Base-by-base conservation (phyloP, 2,797 vertebrate species). In the Glyptemys insculpta region DNA sequence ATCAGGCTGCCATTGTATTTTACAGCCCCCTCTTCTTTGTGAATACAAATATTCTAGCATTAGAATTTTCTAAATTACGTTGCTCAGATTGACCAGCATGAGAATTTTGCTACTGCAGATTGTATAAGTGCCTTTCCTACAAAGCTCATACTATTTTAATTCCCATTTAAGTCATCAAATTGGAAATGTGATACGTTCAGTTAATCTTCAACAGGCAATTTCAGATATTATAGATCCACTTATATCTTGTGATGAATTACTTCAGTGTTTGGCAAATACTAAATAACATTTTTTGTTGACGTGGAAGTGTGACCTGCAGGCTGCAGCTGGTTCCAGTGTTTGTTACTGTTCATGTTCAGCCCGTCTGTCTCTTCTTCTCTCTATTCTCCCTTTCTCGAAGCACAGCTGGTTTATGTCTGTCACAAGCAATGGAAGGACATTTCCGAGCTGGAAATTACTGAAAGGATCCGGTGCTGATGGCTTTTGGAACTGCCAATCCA, bases 201-300 rank as follows among this genome's bases (percentile, higher is more conserved):
- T 97, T 98, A 98, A 98, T 98, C 97, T 97, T 97, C 97, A 95
- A 76, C 62, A 78, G 94, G 94, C 85, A 27, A 97, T 97, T 97
- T 97, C 97, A 98, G 97, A 97, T 81, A 1, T 96, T 97, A 97
- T 92, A 98, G 97, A 98, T 97, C 97, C 97, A 97, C 97, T 98
- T 98, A 97, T 95, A 91, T 92, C 53, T 95, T 92, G 96, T 98
- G 97, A 98, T 98, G 96, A 98, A 98, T 98, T 97, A 96, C 97
- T 96, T 94, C 96, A 96, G 94, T 94, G 96, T 98, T 98, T 98
- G 97, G 95, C 97, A 98, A 98, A 98, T 96, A 94, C 95, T 91
- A 96, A 97, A 90, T 93, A 79, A 94, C 96, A 89, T 96, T 95
- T 94, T 92, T 91, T 95, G 92, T 96, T 97, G 96, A 97, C 94